A percentile compares a stretch with the other conserved stretches of the same genome.
These are phyloP conservation scores for Drosophila truncata DNA, from an alignment of 1,140 invertebrate species.

Conservation along the genomic window DNA sequence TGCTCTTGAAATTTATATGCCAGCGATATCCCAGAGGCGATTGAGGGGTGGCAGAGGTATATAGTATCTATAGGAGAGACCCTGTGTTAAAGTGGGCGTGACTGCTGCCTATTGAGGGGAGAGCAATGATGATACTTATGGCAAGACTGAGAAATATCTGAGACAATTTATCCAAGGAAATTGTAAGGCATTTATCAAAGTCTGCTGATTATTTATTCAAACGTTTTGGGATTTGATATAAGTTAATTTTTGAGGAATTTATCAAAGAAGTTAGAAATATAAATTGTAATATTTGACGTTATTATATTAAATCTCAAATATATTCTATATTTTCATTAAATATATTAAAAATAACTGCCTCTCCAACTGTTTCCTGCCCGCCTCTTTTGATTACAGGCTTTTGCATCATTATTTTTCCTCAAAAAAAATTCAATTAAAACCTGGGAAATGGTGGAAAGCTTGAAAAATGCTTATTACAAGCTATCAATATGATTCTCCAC, in stretches of 20 bases:
- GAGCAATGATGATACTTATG: constrained; percentile 38
- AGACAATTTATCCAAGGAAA: constrained; percentile 46
- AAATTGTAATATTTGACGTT: background rate
- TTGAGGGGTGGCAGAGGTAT: background rate
- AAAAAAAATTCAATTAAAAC: constrained; percentile 12
- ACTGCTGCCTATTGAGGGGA: constrained; percentile 27
- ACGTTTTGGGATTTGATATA: constrained; percentile 1
- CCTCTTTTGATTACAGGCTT: background rate
- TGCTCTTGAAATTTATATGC: constrained; percentile 72
- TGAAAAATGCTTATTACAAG: constrained; percentile 15
- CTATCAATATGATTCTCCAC: constrained; percentile 12
- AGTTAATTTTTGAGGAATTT: background rate
- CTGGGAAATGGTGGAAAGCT: constrained; percentile 1
- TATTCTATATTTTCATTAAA: background rate
- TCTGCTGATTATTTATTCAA: constrained; percentile 35
- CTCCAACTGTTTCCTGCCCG: background rate
- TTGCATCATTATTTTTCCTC: background rate
- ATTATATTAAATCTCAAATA: too few species aligned
- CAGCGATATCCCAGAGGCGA: constrained; percentile 30
- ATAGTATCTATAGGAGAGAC: constrained; percentile 4
- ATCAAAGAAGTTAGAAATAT: background rate
- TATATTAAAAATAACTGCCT: background rate
- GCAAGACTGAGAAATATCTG: constrained; percentile 24
- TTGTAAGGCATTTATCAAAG: constrained; percentile 27
- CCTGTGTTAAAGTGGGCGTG: constrained; percentile 48